Evolutionary conservation across 2,797 vertebrate genomes (phyloP).

Genomic region (Mallotus villosus): DNA sequence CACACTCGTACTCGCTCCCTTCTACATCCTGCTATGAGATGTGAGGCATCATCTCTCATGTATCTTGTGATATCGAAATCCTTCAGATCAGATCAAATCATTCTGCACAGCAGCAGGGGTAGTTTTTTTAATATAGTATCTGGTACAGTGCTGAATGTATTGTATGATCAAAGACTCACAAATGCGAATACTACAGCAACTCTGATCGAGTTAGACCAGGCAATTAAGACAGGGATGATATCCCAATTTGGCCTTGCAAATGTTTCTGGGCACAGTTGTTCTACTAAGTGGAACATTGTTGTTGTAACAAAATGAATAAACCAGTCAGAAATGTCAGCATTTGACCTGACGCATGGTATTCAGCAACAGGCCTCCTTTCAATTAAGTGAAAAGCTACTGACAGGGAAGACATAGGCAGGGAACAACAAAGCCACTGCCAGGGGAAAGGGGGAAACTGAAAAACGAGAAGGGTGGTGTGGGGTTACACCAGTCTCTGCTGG

Average conservation of each 20-base stretch:
- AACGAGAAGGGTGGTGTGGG: constrained; percentile 54
- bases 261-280: neutral
- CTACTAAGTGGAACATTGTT: neutral
- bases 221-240: neutral
- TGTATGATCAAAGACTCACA: neutral
- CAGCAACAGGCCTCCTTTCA: constrained; percentile 51
- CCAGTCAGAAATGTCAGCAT: constrained; percentile 12
- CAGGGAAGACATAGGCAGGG: constrained; percentile 50
- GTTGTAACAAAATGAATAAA: neutral
- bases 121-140: neutral
- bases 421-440: constrained; percentile 69
- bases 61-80: constrained; percentile 6
- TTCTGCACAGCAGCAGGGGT: neutral
- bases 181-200: neutral
- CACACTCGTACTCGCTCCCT: constrained; percentile 19
- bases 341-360: constrained; percentile 37
- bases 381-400: constrained; percentile 60
- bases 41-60: constrained; percentile 17
- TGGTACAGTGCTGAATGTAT: neutral
- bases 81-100: neutral
- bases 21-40: constrained; percentile 27
- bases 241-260: neutral
- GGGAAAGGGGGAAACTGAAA: constrained; percentile 51
- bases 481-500: constrained; percentile 58
- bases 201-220: neutral